phyloP scores from a whole-genome alignment of 2,888 invertebrate species.

The Elaeidobius kamerunicus region DNA sequence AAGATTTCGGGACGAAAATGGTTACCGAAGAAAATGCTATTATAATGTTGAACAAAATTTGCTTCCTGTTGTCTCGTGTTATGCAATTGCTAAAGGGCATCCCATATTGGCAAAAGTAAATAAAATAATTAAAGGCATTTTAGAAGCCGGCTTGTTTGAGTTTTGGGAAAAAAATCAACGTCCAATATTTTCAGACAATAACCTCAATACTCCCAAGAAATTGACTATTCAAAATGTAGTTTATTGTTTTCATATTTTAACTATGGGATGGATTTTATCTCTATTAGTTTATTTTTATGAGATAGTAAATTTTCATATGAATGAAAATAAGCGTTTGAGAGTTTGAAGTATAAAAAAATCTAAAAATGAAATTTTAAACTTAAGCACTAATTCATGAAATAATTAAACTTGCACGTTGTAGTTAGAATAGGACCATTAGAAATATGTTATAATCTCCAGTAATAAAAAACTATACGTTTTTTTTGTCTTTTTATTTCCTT shows the following conservation, averaged over 20 bases:
- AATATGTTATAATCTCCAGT: too few species aligned
- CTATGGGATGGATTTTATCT: neutral
- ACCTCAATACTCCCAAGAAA: constrained; percentile 2
- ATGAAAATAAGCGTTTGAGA: neutral
- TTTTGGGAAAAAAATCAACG: constrained; percentile 11
- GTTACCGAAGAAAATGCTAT: constrained; percentile 15
- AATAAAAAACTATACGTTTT: too few species aligned
- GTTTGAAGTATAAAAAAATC: too few species aligned
- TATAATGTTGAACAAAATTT: constrained; percentile 7
- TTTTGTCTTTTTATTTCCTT: too few species aligned
- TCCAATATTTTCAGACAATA: constrained; percentile 1
- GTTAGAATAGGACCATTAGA: too few species aligned
- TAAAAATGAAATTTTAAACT: too few species aligned
- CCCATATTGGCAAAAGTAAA: constrained; percentile 12
- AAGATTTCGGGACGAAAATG: constrained; percentile 5
- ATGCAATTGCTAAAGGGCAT: constrained; percentile 8
- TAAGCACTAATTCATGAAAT: too few species aligned
- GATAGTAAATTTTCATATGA: constrained; percentile 1
- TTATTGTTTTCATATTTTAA: constrained; percentile 9
- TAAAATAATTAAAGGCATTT: neutral
- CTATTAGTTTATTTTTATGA: constrained; percentile 12
- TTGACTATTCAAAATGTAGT: neutral
- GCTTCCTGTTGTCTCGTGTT: neutral
- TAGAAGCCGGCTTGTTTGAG: constrained; percentile 13
- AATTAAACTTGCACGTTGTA: too few species aligned